Percentiles rank a stretch among this genome's conserved stretches.
phyloP scores from a whole-genome alignment of 2,113 vertebrate species.

The Casuarius casuarius region DNA sequence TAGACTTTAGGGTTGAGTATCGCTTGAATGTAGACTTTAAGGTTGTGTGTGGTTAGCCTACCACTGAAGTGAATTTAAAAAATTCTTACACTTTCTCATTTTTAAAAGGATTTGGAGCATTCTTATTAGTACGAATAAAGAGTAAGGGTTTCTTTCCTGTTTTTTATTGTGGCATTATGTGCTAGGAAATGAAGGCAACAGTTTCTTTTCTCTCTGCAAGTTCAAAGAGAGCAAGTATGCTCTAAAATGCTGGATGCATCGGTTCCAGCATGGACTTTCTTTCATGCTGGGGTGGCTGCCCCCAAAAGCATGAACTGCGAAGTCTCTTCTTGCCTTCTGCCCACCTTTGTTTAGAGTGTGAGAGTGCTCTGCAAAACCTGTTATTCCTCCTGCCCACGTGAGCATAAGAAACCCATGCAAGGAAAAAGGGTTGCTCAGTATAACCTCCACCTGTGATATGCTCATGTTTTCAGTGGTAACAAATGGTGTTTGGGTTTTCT shows the following conservation, averaged over 20 bases:
- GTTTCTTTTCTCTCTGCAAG: not conserved
- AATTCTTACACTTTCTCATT: not conserved
- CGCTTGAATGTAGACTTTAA: not conserved
- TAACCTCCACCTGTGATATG: too few species aligned
- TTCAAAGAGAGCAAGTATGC: not conserved
- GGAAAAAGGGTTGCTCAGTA: not conserved
- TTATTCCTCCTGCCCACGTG: not conserved
- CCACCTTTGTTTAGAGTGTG: not conserved
- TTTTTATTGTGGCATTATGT: not conserved
- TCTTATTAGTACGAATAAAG: not conserved
- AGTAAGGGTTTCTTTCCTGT: not conserved
- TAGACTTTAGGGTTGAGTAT: not conserved
- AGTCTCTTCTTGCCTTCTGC: not conserved
- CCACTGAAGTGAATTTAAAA: not conserved
- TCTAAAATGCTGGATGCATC: not conserved
- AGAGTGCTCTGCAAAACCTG: not conserved
- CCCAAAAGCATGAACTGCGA: not conserved
- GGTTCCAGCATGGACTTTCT: not conserved
- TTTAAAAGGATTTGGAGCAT: not conserved
- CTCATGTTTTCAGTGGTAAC: accelerated
- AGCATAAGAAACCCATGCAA: accelerated
- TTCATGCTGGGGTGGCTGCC: not conserved
- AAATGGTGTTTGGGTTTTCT: accelerated
- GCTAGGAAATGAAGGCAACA: not conserved
- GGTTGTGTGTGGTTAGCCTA: not conserved